These are phyloP conservation scores for Liolophura sinensis DNA, from an alignment of 1,140 invertebrate species.

Conservation along the genomic window DNA sequence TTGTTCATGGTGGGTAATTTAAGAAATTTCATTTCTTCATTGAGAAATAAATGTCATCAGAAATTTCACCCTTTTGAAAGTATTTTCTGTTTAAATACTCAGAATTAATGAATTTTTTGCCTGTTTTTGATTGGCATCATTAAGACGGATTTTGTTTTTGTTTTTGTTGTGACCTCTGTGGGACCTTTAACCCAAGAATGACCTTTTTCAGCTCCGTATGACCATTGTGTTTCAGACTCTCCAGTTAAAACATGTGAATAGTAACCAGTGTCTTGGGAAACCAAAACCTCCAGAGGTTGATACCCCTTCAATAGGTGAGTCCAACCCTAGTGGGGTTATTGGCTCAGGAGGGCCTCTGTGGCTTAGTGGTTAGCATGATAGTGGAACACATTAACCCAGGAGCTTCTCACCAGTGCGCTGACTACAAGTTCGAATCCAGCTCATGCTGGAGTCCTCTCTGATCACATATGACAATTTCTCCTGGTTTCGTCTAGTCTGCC, in stretches of 20 bases:
- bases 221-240: conserved; percentile 37
- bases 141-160: no score
- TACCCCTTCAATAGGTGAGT: conserved; percentile 44
- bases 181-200: not conserved
- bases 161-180: not conserved
- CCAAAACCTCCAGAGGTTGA: conserved; percentile 39
- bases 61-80: conserved; percentile 66
- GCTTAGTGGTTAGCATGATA: no score
- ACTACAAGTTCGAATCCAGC: no score
- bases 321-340: not conserved
- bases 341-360: no score
- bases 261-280: conserved; percentile 53
- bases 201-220: conserved; percentile 1
- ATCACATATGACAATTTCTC: no score
- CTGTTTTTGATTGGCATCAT: no score
- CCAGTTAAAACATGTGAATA: conserved; percentile 48
- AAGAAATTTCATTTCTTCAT: no score
- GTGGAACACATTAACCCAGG: no score
- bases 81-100: not conserved
- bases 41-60: conserved; percentile 67
- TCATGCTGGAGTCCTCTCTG: no score
- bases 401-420: no score
- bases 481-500: no score
- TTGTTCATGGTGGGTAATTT: no score
- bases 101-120: not conserved